Base-by-base conservation (phyloP, 2,797 vertebrate species). In the Sebastes kiyomatsui region DNA sequence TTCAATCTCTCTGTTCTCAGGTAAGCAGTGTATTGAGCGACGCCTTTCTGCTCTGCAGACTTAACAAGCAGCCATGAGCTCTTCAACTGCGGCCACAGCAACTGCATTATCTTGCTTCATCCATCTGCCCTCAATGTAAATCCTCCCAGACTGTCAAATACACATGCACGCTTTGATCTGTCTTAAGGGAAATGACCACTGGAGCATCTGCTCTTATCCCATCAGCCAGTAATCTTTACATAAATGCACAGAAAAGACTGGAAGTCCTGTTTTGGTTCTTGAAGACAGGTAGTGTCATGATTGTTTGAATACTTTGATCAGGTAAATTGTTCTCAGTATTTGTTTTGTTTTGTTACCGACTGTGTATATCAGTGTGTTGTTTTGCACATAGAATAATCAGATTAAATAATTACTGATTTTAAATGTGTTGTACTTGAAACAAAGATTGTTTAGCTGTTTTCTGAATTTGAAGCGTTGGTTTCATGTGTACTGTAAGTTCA, bases 1-100 rank as follows among this genome's bases (percentile, higher is more conserved):
- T 42, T 88, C 2, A 70, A 33, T 84, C 8, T 82, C 23, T 92
- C n/a, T 80, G 1, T 75, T 72, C 9, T 54, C 90, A 99, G 98
- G 97, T 95, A 99, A 99, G 81, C 93, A 97, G 92, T 98, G 97
- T 87, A 98, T 99, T 3, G 98, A 99, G 90, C 95, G 96, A 55
- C 96, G 97, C 71, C 96, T 99, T 30, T 97, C 96, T 0, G 95
- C 97, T 38, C 94, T 99, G 85, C 95, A 98, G 60, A 95, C 90
- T 0, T 94, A 96, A 80, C 88, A 92, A 92, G 88, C 95, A 87
- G 73, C 93, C 91, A 72, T 96, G 6, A 86, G 61, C 3, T 76
- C n/a, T 60, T 56, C 32, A 35, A 25, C 79, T 72, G 64, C 22
- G 46, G 65, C 81, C 52, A 70, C 77, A 87, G 27, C 16, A 6